Conservation (phyloP, 2,797 vertebrate genomes). For the Falco rusticolus region DNA sequence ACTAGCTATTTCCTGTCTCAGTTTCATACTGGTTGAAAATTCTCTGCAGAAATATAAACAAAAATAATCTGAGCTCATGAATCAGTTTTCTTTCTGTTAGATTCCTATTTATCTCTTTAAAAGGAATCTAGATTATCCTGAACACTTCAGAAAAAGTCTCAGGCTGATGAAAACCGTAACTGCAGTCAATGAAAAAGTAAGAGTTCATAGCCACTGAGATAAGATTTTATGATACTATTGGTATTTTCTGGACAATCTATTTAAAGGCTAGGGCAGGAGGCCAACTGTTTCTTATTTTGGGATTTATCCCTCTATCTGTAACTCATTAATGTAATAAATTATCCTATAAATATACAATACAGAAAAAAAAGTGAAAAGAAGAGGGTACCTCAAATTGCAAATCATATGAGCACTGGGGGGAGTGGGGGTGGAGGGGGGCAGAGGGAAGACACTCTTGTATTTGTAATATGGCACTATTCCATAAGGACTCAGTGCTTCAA, state of each 20-base stretch:
- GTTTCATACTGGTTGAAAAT: background rate
- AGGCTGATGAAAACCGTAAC: background rate
- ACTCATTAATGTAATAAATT: background rate
- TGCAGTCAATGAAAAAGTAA: background rate
- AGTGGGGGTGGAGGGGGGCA: too few relatives aligned
- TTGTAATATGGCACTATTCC: background rate
- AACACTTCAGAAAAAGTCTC: background rate
- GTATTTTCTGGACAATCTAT: background rate
- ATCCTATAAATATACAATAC: background rate
- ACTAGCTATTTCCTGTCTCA: background rate
- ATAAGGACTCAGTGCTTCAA: background rate
- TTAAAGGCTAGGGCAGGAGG: background rate
- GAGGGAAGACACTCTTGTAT: background rate
- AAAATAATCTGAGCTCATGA: background rate
- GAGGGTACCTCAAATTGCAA: background rate
- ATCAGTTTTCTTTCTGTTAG: background rate
- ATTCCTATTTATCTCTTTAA: background rate
- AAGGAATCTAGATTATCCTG: background rate
- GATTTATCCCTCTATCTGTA: background rate
- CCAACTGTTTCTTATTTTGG: background rate
- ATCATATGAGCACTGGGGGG: background rate
- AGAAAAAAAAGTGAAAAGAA: background rate
- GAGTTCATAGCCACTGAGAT: background rate
- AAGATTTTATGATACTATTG: background rate
- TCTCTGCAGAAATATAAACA: background rate